Conservation (phyloP, 2,888 invertebrate genomes). For the Orthonychiurus folsomi region DNA sequence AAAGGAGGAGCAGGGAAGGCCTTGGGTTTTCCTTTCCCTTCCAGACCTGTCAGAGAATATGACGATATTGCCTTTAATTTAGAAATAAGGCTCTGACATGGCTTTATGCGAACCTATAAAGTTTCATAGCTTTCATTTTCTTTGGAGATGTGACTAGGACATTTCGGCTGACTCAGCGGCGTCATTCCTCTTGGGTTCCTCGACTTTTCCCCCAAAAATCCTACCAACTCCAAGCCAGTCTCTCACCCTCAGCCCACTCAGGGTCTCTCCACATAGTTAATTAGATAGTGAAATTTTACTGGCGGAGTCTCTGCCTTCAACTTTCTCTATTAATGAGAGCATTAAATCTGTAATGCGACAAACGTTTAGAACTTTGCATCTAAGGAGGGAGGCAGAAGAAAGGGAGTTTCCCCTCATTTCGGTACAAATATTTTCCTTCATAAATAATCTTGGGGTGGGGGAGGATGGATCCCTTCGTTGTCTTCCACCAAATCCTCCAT, state of each 20-base stretch:
- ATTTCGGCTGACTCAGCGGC: not conserved
- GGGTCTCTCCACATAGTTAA: not conserved
- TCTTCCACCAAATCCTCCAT: too few relatives aligned
- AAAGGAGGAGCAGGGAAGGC: constrained; percentile 7
- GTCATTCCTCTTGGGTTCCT: not conserved
- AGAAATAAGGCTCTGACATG: constrained; percentile 21
- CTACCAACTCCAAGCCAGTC: too few relatives aligned
- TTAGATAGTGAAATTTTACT: not conserved
- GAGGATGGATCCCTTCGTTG: too few relatives aligned
- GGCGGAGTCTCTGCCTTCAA: not conserved
- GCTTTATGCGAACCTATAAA: constrained; percentile 19
- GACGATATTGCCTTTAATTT: constrained; percentile 20
- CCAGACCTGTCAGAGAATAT: constrained; percentile 5
- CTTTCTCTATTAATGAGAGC: constrained; percentile 1
- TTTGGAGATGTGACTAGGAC: not conserved
- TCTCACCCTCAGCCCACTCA: not conserved
- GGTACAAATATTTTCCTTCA: not conserved
- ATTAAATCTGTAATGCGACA: not conserved
- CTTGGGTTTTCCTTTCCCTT: not conserved
- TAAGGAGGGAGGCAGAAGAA: not conserved
- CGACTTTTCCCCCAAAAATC: too few relatives aligned
- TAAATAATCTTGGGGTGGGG: not conserved
- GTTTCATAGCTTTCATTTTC: constrained; percentile 17
- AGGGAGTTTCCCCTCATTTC: not conserved
- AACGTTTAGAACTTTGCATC: not conserved